These are phyloP conservation scores for Sycophaga agraensis DNA, from an alignment of 1,140 invertebrate genomes.

Conservation along the genomic window DNA sequence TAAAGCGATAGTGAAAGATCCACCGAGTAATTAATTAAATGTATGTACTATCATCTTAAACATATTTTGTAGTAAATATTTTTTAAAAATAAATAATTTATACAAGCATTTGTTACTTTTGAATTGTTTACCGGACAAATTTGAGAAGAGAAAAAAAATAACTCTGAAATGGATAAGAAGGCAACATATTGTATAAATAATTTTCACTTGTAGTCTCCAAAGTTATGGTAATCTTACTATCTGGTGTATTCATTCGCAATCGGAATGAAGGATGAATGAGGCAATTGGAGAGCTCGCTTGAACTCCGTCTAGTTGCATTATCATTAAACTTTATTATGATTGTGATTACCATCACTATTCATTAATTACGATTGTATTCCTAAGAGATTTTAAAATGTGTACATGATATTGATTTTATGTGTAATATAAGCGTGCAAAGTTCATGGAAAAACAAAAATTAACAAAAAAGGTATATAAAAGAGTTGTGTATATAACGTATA, in stretches of 20 bases:
- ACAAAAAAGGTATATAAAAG: conserved; percentile 17
- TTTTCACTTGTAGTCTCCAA: too few relatives aligned
- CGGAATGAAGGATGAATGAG: not conserved
- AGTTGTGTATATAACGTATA: conserved; percentile 21
- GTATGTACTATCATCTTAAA: not conserved
- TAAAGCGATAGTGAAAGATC: not conserved
- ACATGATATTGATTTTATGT: conserved; percentile 48
- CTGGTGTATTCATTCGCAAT: not conserved
- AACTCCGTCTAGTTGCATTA: conserved; percentile 21
- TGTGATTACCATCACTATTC: conserved; percentile 44
- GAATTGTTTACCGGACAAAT: not conserved
- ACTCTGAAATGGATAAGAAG: too few relatives aligned
- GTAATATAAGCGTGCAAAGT: conserved; percentile 44
- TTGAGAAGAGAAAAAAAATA: not conserved
- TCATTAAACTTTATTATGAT: conserved; percentile 43
- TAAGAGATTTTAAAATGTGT: conserved; percentile 42
- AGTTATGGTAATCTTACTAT: too few relatives aligned
- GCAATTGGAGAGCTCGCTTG: conserved; percentile 8
- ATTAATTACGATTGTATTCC: conserved; percentile 41
- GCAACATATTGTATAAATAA: too few relatives aligned
- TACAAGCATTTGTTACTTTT: conserved; percentile 3
- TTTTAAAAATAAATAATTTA: conserved; percentile 21
- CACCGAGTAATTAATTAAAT: conserved; percentile 3
- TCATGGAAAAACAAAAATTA: conserved; percentile 3
- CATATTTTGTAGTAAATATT: conserved; percentile 10